A percentile compares a stretch with the other conserved stretches of the same genome.
Conservation (phyloP, 2,888 invertebrate species). For the Scaptomyza parva region DNA sequence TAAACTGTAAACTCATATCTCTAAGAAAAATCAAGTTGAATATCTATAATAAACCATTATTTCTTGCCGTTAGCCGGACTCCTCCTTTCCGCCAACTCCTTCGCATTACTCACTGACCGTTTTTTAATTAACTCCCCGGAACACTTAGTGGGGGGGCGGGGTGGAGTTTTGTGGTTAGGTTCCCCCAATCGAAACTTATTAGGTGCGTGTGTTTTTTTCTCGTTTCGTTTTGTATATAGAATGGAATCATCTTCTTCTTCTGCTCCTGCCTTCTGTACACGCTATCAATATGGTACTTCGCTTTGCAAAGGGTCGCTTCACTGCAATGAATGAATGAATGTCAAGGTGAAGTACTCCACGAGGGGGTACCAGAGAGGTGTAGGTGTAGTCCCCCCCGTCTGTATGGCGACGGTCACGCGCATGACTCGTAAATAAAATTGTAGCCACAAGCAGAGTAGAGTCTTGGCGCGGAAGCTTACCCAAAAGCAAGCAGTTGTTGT, state of each 20-base stretch:
- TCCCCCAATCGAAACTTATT: slow-evolving; percentile 67
- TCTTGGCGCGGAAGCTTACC: slow-evolving; percentile 16
- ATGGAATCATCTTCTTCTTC: background rate
- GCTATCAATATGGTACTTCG: slow-evolving; percentile 10
- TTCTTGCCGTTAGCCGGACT: slow-evolving; percentile 10
- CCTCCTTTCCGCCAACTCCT: background rate
- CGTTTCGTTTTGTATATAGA: background rate
- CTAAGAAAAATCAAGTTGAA: background rate
- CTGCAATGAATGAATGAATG: slow-evolving; percentile 53
- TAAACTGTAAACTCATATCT: background rate
- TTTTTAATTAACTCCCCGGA: slow-evolving; percentile 60
- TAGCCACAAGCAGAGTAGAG: slow-evolving; percentile 61
- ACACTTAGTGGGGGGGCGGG: slow-evolving; percentile 1
- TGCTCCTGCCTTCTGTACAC: no score
- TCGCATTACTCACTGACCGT: slow-evolving; percentile 14
- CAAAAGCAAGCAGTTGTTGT: slow-evolving; percentile 63
- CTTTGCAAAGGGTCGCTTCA: background rate
- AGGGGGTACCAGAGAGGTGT: rapidly evolving
- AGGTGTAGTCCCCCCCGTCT: slow-evolving; percentile 44
- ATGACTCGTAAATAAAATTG: slow-evolving; percentile 82
- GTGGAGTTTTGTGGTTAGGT: slow-evolving; percentile 1
- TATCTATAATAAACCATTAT: background rate
- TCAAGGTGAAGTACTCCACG: background rate
- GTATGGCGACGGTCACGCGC: slow-evolving; percentile 64
- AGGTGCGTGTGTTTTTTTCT: slow-evolving; percentile 63